Evolutionary conservation across 2,797 vertebrate genomes (phyloP).

Genomic region (Rhinella marina): DNA sequence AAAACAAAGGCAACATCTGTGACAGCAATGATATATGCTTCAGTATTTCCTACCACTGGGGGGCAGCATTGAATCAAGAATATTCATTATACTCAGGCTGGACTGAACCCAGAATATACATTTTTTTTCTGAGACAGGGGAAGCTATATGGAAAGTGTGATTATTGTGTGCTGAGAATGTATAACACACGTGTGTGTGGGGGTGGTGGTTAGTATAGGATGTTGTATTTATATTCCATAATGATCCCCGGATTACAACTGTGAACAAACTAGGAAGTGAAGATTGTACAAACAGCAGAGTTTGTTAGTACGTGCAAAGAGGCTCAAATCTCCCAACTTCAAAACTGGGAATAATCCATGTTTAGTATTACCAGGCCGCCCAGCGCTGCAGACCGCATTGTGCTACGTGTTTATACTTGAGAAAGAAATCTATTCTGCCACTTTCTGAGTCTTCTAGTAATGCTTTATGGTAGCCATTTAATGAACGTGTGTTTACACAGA

Average conservation of each 20-base stretch:
- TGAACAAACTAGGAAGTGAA: conserved; percentile 52
- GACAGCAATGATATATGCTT: background rate
- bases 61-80: conserved; percentile 58
- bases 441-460: background rate
- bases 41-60: conserved; percentile 28
- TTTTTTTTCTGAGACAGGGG: background rate
- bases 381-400: background rate
- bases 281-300: conserved; percentile 30
- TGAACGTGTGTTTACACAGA: background rate
- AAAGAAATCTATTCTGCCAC: background rate
- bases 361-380: background rate
- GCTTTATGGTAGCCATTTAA: background rate
- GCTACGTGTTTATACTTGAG: background rate
- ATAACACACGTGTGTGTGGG: conserved; percentile 55
- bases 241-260: conserved; percentile 51
- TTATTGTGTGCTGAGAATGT: conserved; percentile 37
- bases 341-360: background rate
- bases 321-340: conserved; percentile 9
- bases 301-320: conserved; percentile 17
- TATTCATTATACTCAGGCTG: background rate
- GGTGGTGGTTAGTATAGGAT: conserved; percentile 35
- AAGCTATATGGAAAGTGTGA: conserved; percentile 43
- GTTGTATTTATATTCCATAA: conserved; percentile 47
- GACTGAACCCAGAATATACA: conserved; percentile 5
- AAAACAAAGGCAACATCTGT: background rate